These are phyloP conservation scores for Neopelma chrysocephalum DNA, from an alignment of 2,797 vertebrate species.

Conservation along the genomic window DNA sequence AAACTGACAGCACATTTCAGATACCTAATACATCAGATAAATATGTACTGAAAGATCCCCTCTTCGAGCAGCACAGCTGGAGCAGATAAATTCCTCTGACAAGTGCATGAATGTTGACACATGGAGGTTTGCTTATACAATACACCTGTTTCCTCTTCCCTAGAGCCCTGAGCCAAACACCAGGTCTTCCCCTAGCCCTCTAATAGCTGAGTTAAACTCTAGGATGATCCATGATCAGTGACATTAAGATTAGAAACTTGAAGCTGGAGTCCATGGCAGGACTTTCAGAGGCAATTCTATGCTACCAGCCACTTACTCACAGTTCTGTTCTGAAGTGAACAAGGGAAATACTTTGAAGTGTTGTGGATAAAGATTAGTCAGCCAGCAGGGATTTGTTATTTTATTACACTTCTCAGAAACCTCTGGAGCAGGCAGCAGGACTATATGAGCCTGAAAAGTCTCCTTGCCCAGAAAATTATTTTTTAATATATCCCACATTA, in stretches of 20 bases:
- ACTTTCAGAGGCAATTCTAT: background rate
- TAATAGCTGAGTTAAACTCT: background rate
- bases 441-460: background rate
- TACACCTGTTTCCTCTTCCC: conserved; percentile 10
- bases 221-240: background rate
- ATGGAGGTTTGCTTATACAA: background rate
- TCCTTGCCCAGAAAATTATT: background rate
- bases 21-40: background rate
- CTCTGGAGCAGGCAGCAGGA: conserved; percentile 24
- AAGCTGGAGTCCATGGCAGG: background rate
- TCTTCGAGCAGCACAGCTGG: conserved; percentile 1
- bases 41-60: background rate
- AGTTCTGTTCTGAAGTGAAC: conserved; percentile 40
- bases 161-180: background rate
- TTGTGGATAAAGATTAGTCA: conserved; percentile 65
- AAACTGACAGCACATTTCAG: background rate
- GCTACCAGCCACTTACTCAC: background rate
- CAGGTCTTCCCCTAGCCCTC: background rate
- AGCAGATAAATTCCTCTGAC: conserved; percentile 1
- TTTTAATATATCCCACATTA: background rate
- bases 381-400: conserved; percentile 59
- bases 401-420: conserved; percentile 27
- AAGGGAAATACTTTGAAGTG: conserved; percentile 57
- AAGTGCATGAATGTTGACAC: background rate
- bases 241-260: background rate